Evolutionary conservation across 2,113 vertebrate genomes (phyloP).

Genomic region (Struthio camelus): DNA sequence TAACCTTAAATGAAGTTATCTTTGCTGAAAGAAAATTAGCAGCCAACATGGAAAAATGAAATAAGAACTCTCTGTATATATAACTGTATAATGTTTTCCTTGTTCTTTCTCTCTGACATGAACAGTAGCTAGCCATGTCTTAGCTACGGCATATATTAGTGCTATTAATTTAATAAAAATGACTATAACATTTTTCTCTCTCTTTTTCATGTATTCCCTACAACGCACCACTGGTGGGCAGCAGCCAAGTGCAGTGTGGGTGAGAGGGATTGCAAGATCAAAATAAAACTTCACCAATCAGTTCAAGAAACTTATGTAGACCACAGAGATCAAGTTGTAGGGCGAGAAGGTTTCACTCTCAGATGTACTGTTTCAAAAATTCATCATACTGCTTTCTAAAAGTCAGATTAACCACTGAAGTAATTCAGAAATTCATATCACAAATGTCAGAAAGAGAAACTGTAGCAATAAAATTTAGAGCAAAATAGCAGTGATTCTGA

Average conservation of each 20-base stretch:
- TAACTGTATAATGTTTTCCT: background rate
- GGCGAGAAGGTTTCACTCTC: background rate
- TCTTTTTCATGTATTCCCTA: conserved; percentile 53
- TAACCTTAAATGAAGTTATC: background rate
- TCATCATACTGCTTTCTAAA: background rate
- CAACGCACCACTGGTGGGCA: conserved; percentile 68
- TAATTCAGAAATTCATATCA: background rate
- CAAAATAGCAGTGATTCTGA: background rate
- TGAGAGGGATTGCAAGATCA: background rate
- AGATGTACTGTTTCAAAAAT: background rate
- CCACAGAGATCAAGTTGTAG: background rate
- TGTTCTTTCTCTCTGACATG: background rate
- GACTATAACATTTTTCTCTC: background rate
- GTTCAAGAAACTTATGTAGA: background rate
- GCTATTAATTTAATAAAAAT: background rate
- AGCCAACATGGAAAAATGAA: background rate
- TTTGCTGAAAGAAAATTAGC: background rate
- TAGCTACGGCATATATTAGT: background rate
- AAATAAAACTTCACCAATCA: background rate
- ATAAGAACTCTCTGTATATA: background rate
- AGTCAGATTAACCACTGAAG: background rate
- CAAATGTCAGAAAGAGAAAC: background rate
- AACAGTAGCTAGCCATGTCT: background rate
- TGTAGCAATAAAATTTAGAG: background rate
- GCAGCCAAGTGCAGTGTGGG: conserved; percentile 48